phyloP scores from a whole-genome alignment of 2,888 invertebrate genomes.

The Chloromyia formosa region DNA sequence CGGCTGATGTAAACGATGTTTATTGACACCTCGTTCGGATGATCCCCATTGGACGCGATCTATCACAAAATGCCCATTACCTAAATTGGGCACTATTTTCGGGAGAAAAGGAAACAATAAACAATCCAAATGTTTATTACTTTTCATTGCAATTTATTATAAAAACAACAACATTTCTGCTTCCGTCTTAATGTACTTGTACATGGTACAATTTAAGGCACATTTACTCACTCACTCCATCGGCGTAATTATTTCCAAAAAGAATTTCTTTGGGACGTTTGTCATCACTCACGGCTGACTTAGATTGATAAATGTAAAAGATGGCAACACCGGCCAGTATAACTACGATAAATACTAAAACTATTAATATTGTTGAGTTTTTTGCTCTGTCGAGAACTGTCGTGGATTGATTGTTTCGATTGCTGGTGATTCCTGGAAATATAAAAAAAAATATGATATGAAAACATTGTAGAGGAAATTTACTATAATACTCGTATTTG shows the following conservation, averaged over 20 bases:
- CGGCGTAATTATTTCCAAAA: constrained; percentile 62
- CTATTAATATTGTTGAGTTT: constrained; percentile 56
- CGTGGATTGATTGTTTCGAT: constrained; percentile 51
- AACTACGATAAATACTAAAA: constrained; percentile 55
- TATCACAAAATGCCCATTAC: constrained; percentile 62
- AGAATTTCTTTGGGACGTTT: constrained; percentile 53
- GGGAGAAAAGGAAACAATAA: no score
- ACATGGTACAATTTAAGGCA: neutral
- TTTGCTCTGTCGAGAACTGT: constrained; percentile 54
- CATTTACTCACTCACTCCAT: constrained; percentile 60
- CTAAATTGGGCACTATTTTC: constrained; percentile 61
- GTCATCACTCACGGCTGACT: constrained; percentile 43
- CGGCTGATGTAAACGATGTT: constrained; percentile 59
- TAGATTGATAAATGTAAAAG: constrained; percentile 55
- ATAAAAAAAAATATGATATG: neutral
- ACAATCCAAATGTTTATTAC: neutral
- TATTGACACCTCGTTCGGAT: constrained; percentile 52
- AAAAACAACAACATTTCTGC: neutral
- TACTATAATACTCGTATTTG: no score
- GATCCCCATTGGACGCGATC: constrained; percentile 63
- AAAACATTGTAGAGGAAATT: neutral
- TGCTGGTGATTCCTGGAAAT: constrained; percentile 55
- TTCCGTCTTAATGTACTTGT: neutral
- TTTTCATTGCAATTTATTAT: neutral
- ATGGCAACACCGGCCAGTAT: constrained; percentile 53